phyloP scores from a whole-genome alignment of 2,797 vertebrate genomes.

The Argyrosomus regius region DNA sequence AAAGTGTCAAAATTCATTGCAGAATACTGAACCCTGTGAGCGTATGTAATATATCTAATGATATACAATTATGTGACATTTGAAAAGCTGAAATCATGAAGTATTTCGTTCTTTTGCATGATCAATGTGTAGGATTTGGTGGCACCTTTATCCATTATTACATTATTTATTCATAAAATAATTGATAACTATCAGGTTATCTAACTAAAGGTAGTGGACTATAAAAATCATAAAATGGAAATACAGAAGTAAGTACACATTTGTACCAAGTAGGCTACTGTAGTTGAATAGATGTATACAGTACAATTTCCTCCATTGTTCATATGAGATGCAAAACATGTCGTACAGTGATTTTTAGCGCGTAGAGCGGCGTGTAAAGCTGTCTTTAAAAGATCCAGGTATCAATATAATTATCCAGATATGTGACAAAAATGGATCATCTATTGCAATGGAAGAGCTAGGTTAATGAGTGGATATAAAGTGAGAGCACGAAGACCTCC shows the following conservation, averaged over 20 bases:
- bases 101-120: too few relatives aligned
- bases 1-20: too few relatives aligned
- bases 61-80: too few relatives aligned
- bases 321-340: conserved; percentile 9
- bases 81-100: too few relatives aligned
- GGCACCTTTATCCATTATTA: too few relatives aligned
- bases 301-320: neutral
- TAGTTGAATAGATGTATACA: neutral
- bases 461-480: conserved; percentile 48
- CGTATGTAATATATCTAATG: too few relatives aligned
- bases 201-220: neutral
- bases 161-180: neutral
- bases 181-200: too few relatives aligned
- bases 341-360: neutral
- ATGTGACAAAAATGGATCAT: conserved; percentile 12
- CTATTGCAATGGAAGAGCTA: conserved; percentile 7
- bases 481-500: conserved; percentile 61
- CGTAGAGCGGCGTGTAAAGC: neutral
- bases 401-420: conserved; percentile 1
- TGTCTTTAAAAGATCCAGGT: neutral
- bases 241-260: neutral
- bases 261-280: neutral
- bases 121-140: too few relatives aligned
- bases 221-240: neutral
- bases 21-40: too few relatives aligned